Percentiles rank a stretch among this genome's conserved stretches.
Conservation (phyloP, 2,888 invertebrate genomes). For the Ormyrus nitidulus region DNA sequence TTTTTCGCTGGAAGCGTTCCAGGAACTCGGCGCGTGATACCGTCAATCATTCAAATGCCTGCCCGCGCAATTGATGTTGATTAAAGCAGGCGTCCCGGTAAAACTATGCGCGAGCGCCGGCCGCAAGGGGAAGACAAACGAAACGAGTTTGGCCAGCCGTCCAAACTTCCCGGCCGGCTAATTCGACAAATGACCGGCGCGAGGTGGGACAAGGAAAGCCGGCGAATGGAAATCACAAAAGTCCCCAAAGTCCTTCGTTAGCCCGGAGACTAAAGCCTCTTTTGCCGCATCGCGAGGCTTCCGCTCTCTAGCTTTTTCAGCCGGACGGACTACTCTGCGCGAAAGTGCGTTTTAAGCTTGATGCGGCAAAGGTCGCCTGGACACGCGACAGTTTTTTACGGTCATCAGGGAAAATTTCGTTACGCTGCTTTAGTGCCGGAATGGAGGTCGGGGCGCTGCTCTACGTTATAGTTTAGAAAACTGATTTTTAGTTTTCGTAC, state of each 20-base stretch:
- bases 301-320: too few relatives aligned
- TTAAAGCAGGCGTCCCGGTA: constrained; percentile 22
- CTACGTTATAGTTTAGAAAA: too few relatives aligned
- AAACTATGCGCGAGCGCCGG: too few relatives aligned
- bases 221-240: constrained; percentile 61
- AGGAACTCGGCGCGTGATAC: not conserved
- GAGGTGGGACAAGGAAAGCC: constrained; percentile 1
- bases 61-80: constrained; percentile 42
- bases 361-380: not conserved
- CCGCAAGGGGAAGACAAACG: constrained; percentile 35
- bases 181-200: constrained; percentile 66
- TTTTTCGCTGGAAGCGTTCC: not conserved
- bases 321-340: too few relatives aligned
- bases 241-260: constrained; percentile 60
- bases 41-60: constrained; percentile 37
- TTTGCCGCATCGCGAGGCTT: not conserved
- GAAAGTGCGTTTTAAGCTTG: not conserved
- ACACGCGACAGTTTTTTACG: not conserved
- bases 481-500: too few relatives aligned
- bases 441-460: too few relatives aligned
- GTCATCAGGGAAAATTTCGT: not conserved
- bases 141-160: constrained; percentile 63
- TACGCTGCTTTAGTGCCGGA: not conserved
- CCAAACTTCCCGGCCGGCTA: constrained; percentile 67
- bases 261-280: constrained; percentile 35